These are phyloP conservation scores for Sipha maydis DNA, from an alignment of 2,888 invertebrate genomes.

Conservation along the genomic window DNA sequence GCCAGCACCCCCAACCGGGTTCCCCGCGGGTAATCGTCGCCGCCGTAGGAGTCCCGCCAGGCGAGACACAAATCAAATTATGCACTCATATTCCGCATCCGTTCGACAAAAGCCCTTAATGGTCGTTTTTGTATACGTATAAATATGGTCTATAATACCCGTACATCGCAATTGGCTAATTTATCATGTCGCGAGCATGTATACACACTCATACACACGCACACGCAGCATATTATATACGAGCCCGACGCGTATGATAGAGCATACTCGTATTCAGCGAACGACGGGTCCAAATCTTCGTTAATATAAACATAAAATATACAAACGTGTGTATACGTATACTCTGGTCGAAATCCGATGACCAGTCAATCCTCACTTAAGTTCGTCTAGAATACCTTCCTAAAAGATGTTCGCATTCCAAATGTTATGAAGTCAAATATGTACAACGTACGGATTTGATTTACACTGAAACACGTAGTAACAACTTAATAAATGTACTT, in stretches of 20 bases:
- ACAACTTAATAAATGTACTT: no score
- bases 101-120: slow-evolving; percentile 45
- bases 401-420: no score
- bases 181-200: slow-evolving; percentile 22
- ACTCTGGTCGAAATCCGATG: no score
- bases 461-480: no score
- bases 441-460: no score
- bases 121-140: slow-evolving; percentile 30
- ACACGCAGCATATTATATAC: background rate
- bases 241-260: background rate
- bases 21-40: slow-evolving; percentile 56
- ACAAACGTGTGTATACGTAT: no score
- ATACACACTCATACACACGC: background rate
- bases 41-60: slow-evolving; percentile 50
- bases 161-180: slow-evolving; percentile 40
- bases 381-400: no score
- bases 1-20: slow-evolving; percentile 59
- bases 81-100: slow-evolving; percentile 58
- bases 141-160: slow-evolving; percentile 41
- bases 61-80: slow-evolving; percentile 55
- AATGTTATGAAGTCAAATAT: no score
- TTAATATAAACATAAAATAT: no score
- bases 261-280: no score
- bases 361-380: no score
- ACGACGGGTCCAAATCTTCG: no score